Evolutionary conservation across 1,140 invertebrate genomes (phyloP).

Genomic region (Leptopilina clavipes): DNA sequence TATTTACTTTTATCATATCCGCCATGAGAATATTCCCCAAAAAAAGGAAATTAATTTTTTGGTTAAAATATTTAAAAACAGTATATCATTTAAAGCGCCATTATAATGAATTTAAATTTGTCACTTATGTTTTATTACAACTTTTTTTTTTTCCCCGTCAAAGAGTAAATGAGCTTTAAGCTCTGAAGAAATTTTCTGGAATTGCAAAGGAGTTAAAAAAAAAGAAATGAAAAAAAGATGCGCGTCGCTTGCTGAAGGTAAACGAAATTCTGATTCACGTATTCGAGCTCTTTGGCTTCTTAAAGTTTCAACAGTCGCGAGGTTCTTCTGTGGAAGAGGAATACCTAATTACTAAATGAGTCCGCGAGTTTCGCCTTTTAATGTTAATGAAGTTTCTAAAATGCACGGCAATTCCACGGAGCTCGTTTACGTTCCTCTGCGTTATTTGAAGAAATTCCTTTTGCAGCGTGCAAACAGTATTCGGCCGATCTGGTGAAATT

Average conservation of each 20-base stretch:
- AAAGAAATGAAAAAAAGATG: not conserved
- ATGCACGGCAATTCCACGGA: constrained; percentile 41
- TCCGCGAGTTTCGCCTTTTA: constrained; percentile 38
- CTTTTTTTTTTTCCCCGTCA: not conserved
- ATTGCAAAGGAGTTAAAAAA: constrained; percentile 22
- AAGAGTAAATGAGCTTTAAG: constrained; percentile 14
- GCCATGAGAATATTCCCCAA: too few relatives aligned
- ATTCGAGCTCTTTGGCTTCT: constrained; percentile 34
- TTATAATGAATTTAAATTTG: too few relatives aligned
- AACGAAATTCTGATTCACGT: constrained; percentile 21
- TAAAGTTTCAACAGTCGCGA: constrained; percentile 28
- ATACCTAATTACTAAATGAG: constrained; percentile 49
- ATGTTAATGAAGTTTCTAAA: constrained; percentile 48
- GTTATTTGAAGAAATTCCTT: constrained; percentile 28
- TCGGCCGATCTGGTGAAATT: constrained; percentile 28
- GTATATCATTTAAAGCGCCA: too few relatives aligned
- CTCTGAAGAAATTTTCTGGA: not conserved
- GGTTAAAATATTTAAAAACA: too few relatives aligned
- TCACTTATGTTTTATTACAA: too few relatives aligned
- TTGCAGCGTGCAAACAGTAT: constrained; percentile 30
- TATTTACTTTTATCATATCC: not conserved
- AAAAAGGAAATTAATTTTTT: too few relatives aligned
- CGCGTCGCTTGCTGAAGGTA: constrained; percentile 5
- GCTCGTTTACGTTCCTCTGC: constrained; percentile 21
- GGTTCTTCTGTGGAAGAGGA: constrained; percentile 24